phyloP scores from a whole-genome alignment of 2,113 vertebrate species.

The Delphinus delphis region DNA sequence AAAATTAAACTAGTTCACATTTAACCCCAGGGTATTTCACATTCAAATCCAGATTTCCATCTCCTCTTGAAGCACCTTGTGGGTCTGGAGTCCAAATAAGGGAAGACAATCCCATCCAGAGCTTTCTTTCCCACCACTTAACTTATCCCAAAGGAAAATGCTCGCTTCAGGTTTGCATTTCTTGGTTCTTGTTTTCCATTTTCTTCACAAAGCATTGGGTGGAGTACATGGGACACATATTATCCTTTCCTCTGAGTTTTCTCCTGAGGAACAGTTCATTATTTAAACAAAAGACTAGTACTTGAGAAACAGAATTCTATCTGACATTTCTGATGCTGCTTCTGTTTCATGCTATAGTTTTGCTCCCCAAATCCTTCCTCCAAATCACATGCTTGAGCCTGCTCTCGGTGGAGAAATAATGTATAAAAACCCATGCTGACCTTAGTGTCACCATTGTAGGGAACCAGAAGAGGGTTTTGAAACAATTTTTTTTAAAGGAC shows the following conservation, averaged over 20 bases:
- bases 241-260: neutral
- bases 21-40: neutral
- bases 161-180: neutral
- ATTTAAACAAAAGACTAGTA: neutral
- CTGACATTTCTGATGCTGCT: neutral
- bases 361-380: neutral
- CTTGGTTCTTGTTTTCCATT: neutral
- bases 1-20: neutral
- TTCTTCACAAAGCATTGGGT: neutral
- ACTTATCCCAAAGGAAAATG: neutral
- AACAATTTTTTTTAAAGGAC: neutral
- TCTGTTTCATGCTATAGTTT: neutral
- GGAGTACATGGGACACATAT: neutral
- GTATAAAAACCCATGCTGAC: neutral
- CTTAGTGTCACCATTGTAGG: neutral
- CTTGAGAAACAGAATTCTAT: conserved; percentile 5
- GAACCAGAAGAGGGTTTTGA: neutral
- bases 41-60: conserved; percentile 16
- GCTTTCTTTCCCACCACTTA: neutral
- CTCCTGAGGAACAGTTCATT: neutral
- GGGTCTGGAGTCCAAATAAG: neutral
- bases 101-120: neutral
- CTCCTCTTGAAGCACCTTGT: neutral
- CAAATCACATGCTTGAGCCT: neutral
- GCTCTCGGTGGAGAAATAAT: neutral